Evolutionary conservation across 2,888 invertebrate species (phyloP), one percentile per base, ranked within the genome.

Genomic region (Euzophera pinguis): DNA sequence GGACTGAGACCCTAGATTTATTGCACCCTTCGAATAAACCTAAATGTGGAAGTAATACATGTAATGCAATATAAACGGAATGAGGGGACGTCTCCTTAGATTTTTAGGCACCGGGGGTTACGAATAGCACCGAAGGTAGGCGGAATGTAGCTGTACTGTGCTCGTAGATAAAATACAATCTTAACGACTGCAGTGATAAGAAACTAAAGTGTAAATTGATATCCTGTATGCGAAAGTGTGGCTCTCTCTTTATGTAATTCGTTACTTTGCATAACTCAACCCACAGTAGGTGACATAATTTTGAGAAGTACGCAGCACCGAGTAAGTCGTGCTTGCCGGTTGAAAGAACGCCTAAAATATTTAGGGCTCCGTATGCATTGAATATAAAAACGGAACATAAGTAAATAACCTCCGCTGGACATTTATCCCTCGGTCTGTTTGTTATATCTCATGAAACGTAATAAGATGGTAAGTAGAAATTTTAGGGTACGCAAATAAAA

Each of bases 231-330:
- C 22, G 22, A 22, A 22, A 22, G 22, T 5, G 5, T 22, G 22
- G 22, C 22, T 22, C 22, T 69, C 69, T 67, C 70, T 73, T 71
- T 71, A 71, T 71, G 59, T 67, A 71, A 74, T 69, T 65, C 22
- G 5, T 37, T 17, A 54, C 59, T 59, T 77, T 74, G 65, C 72
- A 64, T 65, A 73, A 74, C 63, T 53, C 53, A 54, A 60, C 54
- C 61, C 58, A 64, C 62, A 57, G 58, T 63, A 67, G 61, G 66
- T 74, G 75, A 75, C 67, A 73, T 69, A 71, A 72, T 75, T 74
- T 71, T 65, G 35, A 67, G 63, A 55, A 62, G 63, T 67, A 58
- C 32, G 57, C 59, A 61, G 52, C 58, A 55, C 62, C 52, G 43
- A 32, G n/a, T 3, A n/a, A 10, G 1, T 10, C 35, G 35, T n/a